Base-by-base conservation (phyloP, 1,140 invertebrate species). In the Drosophila bocki region DNA sequence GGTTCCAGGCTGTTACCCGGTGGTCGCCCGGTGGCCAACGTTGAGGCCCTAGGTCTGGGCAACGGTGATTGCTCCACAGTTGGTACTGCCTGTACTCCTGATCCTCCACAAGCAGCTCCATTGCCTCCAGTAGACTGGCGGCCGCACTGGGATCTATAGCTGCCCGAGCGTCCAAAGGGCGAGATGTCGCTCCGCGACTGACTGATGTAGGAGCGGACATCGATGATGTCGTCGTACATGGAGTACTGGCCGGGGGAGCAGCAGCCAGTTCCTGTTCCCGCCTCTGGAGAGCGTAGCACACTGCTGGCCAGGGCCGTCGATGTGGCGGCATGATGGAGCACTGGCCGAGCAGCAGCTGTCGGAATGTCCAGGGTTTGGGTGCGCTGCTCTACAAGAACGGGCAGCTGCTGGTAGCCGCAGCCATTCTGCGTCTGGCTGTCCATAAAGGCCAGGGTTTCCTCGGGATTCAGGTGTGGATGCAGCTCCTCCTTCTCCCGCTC, bases 111-210 rank as follows among this genome's bases (percentile, higher is more conserved):
- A 6, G 91, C 91, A 0, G 22, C 32, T 15, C 57, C 62, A 22
- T n/a, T 32, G 68, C 33, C 70, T 7, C 93, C 91, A 0, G 48
- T 65, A 0, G 78, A 74, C 47, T 87, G 83, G 61, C 95, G 91
- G 4, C 95, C 94, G 77, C 95, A 95, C 72, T 95, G 95, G 6
- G 95, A 95, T 57, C 95, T 93, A 78, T 95, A 95, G 78, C 94
- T 95, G 71, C 94, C 94, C 50, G 94, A 94, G 72, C 94, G 93
- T 4, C 94, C 94, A 65, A 95, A 95, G 0, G 94, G 94, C 6
- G 94, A 95, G 80, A 96, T 95, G 77, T 96, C 95, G 90, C 95
- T 95, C 58, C 95, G 91, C 8, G 95, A 95, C 78, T 95, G 95
- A 75, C 95, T 95, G 47, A 95, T 94, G 83, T 96, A 96, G 17